Base-by-base conservation (phyloP, 2,113 vertebrate genomes). In the Dicerorhinus sumatrensis region DNA sequence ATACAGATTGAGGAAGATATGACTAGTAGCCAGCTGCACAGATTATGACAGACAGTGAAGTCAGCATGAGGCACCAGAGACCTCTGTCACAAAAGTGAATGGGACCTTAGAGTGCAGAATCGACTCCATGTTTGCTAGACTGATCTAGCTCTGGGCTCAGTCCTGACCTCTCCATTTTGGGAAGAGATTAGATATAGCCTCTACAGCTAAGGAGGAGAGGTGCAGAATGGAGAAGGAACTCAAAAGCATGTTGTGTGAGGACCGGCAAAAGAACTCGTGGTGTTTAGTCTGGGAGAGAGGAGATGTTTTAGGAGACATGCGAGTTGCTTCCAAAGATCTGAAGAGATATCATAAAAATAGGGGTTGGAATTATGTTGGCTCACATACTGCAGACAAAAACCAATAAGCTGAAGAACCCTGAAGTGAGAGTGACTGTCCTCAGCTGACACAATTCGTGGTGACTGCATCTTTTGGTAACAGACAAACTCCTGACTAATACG, bases 281-380 rank as follows among this genome's bases (percentile, higher is more conserved):
- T 86, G 51, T 77, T 85, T 60, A 48, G 14, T 80, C 23, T 63
- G 46, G 54, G 58, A 58, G 51, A 60, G 16, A n/a, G 46, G 58
- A 72, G 76, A 48, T 27, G 25, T n/a, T 72, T 91, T 25, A 36
- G 31, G 69, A 86, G 14, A 86, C 23, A 2, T 8, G 80, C 48
- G 75, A 83, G 18, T 8, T 67, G 58, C 39, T 65, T 77, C 76
- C 25, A 76, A 60, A 58, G 58, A 63, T 82, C 39, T 77, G 42
- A 83, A 92, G 46, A 81, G 84, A 67, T 75, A 8, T 73, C 75
- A 92, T 83, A 81, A 81, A 92, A 69, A 92, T 6, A 36, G 58
- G 9, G 56, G 20, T 72, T 72, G 69, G 70, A 58, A 73, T 82
- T 36, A 67, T 13, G 16, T 77, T 27, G 8, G 25, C 33, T 62